Evolutionary conservation across 2,113 vertebrate species (phyloP), one percentile per base, ranked within the genome.

Genomic region (Excalfactoria chinensis): DNA sequence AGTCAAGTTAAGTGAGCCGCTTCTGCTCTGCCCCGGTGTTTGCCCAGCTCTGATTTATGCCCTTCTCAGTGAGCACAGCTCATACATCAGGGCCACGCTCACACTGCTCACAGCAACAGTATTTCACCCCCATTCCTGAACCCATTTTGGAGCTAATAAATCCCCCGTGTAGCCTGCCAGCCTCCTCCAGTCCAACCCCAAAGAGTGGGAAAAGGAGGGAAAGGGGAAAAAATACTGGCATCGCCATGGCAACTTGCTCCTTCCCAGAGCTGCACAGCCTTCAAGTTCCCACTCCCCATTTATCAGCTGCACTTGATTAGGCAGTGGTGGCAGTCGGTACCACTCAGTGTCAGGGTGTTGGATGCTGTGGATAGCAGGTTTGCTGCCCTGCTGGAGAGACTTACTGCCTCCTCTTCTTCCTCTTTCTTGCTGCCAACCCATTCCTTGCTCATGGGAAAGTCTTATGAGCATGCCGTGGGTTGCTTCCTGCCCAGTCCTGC

Each of bases 161-260:
- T 71, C 43, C 82, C 55, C 44, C 35, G 43, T 73, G 82, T 71
- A 84, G 53, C 72, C 73, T 46, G 43, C 13, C 67, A 86, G 62
- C 6, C 26, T 53, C 75, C 82, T 86, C 67, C 59, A 48, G 55
- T 34, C 68, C 79, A 41, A 20, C 63, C 59, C 63, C 76, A 72
- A 87, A 81, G 46, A 46, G 51, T 7, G 60, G 40, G 22, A 69
- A 80, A 78, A 4, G 13, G 13, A 48, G 8, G 32, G 41, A n/a
- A 69, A 30, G 2, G 64, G 20, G 28, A 71, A 28, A 32, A 53
- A 41, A 25, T 34, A 9, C 19, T 68, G 34, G 53, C 53, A 90
- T 97, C 76, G 5, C 95, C 91, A 96, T 96, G 88, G 88, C 89
- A 96, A 96, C 95, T 11, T 55, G 68, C 59, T 87, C 37, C 23